Conservation (phyloP, 35 echinoderm and acorn worm species). For the Holothuria glaberrima region DNA sequence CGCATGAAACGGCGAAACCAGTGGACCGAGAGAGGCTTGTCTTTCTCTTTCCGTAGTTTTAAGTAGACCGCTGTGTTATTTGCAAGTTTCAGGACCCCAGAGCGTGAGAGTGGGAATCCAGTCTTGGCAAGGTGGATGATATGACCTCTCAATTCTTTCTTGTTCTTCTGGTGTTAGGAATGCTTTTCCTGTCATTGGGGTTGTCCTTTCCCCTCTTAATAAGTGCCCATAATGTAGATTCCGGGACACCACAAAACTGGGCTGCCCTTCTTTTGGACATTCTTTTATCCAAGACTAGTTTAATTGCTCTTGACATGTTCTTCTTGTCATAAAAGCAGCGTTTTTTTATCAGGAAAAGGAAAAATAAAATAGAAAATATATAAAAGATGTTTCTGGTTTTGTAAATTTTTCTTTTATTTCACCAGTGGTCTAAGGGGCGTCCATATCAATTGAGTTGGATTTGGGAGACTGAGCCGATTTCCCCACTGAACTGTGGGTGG, state of each 20-base stretch:
- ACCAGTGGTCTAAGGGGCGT: background rate
- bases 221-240: constrained; percentile 14
- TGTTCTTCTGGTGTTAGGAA: background rate
- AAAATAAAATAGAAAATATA: background rate
- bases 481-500: background rate
- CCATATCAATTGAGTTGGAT: background rate
- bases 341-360: constrained; percentile 1
- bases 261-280: background rate
- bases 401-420: background rate
- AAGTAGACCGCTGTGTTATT: background rate
- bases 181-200: background rate
- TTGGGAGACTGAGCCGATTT: background rate
- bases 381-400: background rate
- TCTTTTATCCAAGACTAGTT: background rate
- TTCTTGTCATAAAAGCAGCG: constrained; percentile 15
- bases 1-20: constrained; percentile 20
- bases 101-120: constrained; percentile 16
- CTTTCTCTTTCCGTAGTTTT: background rate
- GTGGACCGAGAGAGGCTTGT: background rate
- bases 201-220: background rate
- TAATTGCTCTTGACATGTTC: constrained; percentile 15
- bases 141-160: constrained; percentile 17
- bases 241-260: constrained; percentile 2
- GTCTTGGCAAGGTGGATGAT: constrained; percentile 11
- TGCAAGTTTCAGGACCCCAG: background rate